Evolutionary conservation across 2,113 vertebrate species (phyloP).

Genomic region (Percopsis transmontana): DNA sequence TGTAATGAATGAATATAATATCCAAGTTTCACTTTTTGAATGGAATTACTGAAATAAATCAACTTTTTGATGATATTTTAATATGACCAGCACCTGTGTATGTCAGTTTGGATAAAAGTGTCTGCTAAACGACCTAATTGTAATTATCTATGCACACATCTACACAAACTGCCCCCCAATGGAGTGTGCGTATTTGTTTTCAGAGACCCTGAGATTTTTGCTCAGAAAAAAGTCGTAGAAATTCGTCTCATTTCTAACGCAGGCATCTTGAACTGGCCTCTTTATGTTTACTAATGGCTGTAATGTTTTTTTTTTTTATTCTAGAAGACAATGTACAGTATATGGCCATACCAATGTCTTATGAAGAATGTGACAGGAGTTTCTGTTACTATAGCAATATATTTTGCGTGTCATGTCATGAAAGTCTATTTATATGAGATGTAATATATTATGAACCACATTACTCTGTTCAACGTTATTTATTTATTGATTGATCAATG

Average conservation of each 20-base stretch:
- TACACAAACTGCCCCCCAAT: background rate
- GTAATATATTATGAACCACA: constrained; percentile 56
- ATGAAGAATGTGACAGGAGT: background rate
- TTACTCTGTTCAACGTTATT: constrained; percentile 2
- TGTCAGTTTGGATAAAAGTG: too few relatives aligned
- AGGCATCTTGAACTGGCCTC: too few relatives aligned
- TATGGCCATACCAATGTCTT: background rate
- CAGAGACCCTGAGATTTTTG: background rate
- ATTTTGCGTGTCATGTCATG: constrained; percentile 31
- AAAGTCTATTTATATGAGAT: constrained; percentile 56
- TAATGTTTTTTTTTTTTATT: background rate
- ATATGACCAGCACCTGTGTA: too few relatives aligned
- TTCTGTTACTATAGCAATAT: constrained; percentile 33
- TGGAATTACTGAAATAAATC: too few relatives aligned
- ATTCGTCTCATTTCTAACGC: too few relatives aligned
- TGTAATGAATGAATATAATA: too few relatives aligned
- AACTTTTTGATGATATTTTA: too few relatives aligned
- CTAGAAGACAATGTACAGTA: too few relatives aligned
- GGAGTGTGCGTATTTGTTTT: background rate
- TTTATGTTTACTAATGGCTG: too few relatives aligned
- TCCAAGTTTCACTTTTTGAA: too few relatives aligned
- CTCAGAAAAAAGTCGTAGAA: background rate
- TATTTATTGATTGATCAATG: constrained; percentile 35
- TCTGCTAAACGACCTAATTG: too few relatives aligned
- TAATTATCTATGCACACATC: too few relatives aligned